Evolutionary conservation across 2,797 vertebrate genomes (phyloP).

Genomic region (Catamblyrhynchus diadema): DNA sequence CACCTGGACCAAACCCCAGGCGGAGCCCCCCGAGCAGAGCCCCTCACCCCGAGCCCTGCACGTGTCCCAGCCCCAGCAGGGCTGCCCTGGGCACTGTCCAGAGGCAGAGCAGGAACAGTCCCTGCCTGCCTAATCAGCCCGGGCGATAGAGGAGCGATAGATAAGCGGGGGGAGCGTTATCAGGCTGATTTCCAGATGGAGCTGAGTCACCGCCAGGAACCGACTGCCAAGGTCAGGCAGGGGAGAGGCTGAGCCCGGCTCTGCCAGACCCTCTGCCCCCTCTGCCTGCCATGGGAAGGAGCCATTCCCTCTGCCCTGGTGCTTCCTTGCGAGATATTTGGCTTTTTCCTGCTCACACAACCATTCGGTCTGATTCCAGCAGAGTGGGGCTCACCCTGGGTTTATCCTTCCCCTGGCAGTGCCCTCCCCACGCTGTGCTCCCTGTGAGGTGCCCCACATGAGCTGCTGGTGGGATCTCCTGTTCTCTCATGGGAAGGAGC

Average conservation of each 20-base stretch:
- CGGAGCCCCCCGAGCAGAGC: background rate
- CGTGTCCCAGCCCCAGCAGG: background rate
- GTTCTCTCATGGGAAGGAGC: background rate
- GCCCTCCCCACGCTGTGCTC: fast-evolving
- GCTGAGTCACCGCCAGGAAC: conserved; percentile 41
- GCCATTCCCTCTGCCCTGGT: background rate
- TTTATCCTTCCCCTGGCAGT: background rate
- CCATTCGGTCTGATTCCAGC: no score
- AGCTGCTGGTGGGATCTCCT: background rate
- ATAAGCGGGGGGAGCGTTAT: background rate
- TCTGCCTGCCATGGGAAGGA: background rate
- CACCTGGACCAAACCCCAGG: fast-evolving
- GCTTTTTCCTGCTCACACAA: background rate
- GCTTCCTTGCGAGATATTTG: fast-evolving
- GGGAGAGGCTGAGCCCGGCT: conserved; percentile 4
- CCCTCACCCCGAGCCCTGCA: background rate
- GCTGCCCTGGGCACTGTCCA: background rate
- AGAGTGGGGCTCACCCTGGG: fast-evolving
- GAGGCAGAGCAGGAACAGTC: background rate
- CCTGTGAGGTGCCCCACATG: fast-evolving
- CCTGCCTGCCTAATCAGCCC: background rate
- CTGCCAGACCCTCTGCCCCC: background rate
- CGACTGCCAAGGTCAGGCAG: conserved; percentile 22
- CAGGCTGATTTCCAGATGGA: conserved; percentile 4
- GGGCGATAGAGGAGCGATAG: background rate